These are phyloP conservation scores for Sitodiplosis mosellana DNA, from an alignment of 1,140 invertebrate genomes.

Conservation along the genomic window DNA sequence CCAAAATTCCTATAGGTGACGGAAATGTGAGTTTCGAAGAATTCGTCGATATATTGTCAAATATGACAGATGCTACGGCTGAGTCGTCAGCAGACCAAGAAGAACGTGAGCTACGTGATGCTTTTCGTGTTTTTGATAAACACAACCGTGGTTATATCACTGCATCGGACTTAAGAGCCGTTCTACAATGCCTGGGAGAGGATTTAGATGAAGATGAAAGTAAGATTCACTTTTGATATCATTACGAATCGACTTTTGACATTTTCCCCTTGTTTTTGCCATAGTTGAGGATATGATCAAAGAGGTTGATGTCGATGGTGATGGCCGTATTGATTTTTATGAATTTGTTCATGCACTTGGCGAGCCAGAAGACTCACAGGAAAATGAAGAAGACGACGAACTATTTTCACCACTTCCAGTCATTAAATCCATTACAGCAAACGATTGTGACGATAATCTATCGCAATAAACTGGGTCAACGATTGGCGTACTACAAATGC, in stretches of 20 bases:
- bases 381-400: constrained; percentile 59
- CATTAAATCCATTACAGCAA: constrained; percentile 17
- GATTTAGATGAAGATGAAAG: constrained; percentile 74
- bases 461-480: background rate
- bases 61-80: constrained; percentile 43
- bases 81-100: constrained; percentile 46
- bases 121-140: constrained; percentile 75
- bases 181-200: constrained; percentile 67
- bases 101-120: constrained; percentile 70
- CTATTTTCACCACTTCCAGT: constrained; percentile 23
- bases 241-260: background rate
- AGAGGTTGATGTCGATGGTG: constrained; percentile 77
- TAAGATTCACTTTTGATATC: constrained; percentile 24
- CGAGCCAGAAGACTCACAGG: constrained; percentile 62
- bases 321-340: constrained; percentile 75
- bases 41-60: constrained; percentile 79
- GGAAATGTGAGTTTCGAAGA: constrained; percentile 84
- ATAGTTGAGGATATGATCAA: constrained; percentile 89
- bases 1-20: constrained; percentile 42
- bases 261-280: constrained; percentile 25
- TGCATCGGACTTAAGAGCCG: constrained; percentile 62
- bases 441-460: background rate
- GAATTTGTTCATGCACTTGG: constrained; percentile 72
- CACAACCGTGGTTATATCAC: constrained; percentile 74
- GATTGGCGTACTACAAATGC: no score